Evolutionary conservation across 2,888 invertebrate genomes (phyloP).

Genomic region (Cerastis rubricosa): DNA sequence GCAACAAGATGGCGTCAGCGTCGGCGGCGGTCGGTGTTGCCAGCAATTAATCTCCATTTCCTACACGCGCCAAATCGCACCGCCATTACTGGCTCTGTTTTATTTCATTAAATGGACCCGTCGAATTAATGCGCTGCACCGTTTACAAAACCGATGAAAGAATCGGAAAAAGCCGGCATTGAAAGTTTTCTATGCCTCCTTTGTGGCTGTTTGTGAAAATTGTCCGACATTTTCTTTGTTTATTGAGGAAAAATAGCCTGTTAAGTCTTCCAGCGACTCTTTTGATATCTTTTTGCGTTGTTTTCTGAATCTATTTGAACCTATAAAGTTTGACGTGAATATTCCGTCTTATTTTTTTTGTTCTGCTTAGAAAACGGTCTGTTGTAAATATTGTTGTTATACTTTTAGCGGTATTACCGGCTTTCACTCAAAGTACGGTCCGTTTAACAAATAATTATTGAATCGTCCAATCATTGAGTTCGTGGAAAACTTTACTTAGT

Average conservation of each 20-base stretch:
- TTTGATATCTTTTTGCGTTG: conserved; percentile 48
- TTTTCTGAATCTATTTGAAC: conserved; percentile 55
- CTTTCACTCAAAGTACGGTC: conserved; percentile 44
- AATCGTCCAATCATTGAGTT: conserved; percentile 30
- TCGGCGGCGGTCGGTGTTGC: conserved; percentile 82
- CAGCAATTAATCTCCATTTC: conserved; percentile 89
- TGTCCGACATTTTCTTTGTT: conserved; percentile 76
- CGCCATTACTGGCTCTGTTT: conserved; percentile 87
- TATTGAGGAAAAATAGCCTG: conserved; percentile 70
- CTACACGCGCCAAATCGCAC: conserved; percentile 87
- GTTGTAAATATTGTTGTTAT: conserved; percentile 30
- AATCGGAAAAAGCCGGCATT: conserved; percentile 79
- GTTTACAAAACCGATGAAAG: conserved; percentile 83
- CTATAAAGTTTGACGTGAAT: conserved; percentile 44
- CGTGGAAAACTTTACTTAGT: conserved; percentile 25
- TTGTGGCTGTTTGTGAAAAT: conserved; percentile 81
- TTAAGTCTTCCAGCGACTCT: conserved; percentile 55
- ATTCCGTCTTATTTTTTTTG: conserved; percentile 39
- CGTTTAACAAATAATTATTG: conserved; percentile 40
- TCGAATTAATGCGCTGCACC: conserved; percentile 86
- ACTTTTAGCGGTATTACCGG: conserved; percentile 36
- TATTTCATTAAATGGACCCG: conserved; percentile 88
- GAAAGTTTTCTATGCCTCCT: conserved; percentile 80
- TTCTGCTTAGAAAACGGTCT: conserved; percentile 28
- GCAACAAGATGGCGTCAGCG: conserved; percentile 83